A percentile compares a stretch with the other conserved stretches of the same genome.
phyloP scores from a whole-genome alignment of 2,888 invertebrate species.

The Entomobrya proxima region DNA sequence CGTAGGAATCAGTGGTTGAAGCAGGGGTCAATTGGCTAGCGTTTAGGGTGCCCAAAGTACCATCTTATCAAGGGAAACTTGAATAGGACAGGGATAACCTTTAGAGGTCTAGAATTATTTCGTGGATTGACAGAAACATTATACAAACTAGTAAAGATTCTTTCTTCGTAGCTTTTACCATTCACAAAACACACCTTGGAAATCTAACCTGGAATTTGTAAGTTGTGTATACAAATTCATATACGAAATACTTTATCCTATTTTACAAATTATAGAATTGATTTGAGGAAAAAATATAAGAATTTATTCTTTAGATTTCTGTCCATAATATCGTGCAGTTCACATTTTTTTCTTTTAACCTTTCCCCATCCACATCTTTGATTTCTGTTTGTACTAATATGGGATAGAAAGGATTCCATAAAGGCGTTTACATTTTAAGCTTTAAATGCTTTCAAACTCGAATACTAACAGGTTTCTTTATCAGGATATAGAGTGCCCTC shows the following conservation, averaged over 20 bases:
- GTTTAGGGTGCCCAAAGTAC: too few species aligned
- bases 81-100: too few species aligned
- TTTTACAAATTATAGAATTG: constrained; percentile 6
- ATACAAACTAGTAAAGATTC: not conserved
- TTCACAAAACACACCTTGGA: not conserved
- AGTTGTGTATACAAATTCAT: not conserved
- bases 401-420: not conserved
- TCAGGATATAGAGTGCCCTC: too few species aligned
- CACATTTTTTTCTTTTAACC: not conserved
- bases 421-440: not conserved
- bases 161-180: not conserved
- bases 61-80: too few species aligned
- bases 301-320: not conserved
- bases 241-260: not conserved
- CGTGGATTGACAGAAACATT: not conserved
- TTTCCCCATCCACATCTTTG: not conserved
- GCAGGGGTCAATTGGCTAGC: too few species aligned
- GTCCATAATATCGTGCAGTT: too few species aligned
- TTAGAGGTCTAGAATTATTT: too few species aligned
- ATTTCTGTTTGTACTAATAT: not conserved
- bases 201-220: not conserved
- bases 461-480: too few species aligned
- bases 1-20: too few species aligned
- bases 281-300: not conserved
- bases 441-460: not conserved